These are phyloP conservation scores for Telmatochromis sp. DNA, from an alignment of 2,113 vertebrate species.

Conservation along the genomic window DNA sequence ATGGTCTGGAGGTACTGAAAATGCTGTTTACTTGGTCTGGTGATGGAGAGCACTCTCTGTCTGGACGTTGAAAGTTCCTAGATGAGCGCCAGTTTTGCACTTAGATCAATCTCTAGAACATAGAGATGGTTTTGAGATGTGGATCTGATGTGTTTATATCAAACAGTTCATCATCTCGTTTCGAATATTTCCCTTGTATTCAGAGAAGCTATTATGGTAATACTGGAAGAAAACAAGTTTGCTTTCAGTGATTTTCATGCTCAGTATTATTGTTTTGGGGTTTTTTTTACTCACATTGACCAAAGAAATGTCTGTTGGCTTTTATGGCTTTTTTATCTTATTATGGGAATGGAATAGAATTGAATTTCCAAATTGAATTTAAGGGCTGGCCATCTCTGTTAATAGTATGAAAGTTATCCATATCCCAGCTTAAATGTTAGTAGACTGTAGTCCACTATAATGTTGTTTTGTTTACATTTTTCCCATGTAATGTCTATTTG, in stretches of 20 bases:
- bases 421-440: slow-evolving; percentile 30
- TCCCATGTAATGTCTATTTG: slow-evolving; percentile 37
- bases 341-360: not conserved
- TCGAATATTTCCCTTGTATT: not conserved
- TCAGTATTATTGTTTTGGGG: not conserved
- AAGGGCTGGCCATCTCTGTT: slow-evolving; percentile 19
- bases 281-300: not conserved
- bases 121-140: not conserved
- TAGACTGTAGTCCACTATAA: slow-evolving; percentile 52
- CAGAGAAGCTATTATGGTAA: not conserved
- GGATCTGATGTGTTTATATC: not conserved
- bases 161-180: not conserved
- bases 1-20: not conserved
- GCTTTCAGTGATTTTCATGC: not conserved
- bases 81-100: not conserved
- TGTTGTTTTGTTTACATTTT: slow-evolving; percentile 65
- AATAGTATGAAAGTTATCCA: slow-evolving; percentile 1
- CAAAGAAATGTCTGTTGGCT: not conserved
- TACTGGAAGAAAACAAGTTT: slow-evolving; percentile 16
- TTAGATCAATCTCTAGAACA: not conserved
- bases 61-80: not conserved
- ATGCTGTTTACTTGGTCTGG: slow-evolving; percentile 14
- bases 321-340: slow-evolving; percentile 6
- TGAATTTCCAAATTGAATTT: not conserved
- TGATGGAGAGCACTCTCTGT: not conserved